These are phyloP conservation scores for Trichogramma evanescens DNA, from an alignment of 2,888 invertebrate species.

Conservation along the genomic window DNA sequence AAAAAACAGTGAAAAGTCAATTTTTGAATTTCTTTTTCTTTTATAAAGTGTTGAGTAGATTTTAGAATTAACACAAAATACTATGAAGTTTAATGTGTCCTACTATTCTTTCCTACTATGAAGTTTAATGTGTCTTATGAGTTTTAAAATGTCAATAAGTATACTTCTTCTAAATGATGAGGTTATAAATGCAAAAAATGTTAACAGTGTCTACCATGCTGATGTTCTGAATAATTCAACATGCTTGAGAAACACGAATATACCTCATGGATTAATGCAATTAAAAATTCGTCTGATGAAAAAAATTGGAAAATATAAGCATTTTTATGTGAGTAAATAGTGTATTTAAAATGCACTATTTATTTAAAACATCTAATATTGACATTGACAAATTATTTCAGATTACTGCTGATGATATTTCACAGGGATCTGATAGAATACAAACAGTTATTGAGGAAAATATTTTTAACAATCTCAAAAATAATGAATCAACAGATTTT, in stretches of 20 bases:
- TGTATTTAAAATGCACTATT: no score
- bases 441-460: background rate
- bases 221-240: constrained; percentile 47
- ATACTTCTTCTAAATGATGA: background rate
- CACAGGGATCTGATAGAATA: background rate
- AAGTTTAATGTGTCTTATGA: background rate
- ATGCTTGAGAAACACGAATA: constrained; percentile 39
- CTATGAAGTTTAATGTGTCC: background rate
- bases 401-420: constrained; percentile 3
- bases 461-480: background rate
- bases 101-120: background rate
- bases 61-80: no score
- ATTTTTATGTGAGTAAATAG: constrained; percentile 10
- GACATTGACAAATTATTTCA: background rate
- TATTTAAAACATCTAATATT: no score
- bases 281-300: constrained; percentile 47
- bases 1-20: no score
- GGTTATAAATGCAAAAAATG: constrained; percentile 28
- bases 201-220: constrained; percentile 41
- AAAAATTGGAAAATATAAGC: constrained; percentile 34
- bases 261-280: constrained; percentile 46
- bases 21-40: no score
- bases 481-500: no score
- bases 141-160: background rate
- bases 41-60: no score